Base-by-base conservation (phyloP, 2,113 vertebrate species). In the Rostratula benghalensis region DNA sequence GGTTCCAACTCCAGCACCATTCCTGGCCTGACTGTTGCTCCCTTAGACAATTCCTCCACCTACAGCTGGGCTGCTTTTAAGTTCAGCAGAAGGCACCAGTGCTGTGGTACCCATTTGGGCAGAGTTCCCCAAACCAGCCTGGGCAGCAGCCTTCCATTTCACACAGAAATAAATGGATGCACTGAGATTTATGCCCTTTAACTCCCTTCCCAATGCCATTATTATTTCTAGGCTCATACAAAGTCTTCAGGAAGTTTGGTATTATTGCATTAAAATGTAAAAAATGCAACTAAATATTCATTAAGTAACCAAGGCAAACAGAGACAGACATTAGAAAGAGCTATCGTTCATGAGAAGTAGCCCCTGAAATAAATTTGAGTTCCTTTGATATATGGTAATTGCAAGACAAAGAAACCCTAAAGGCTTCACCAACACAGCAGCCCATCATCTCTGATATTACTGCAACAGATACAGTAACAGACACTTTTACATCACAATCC, bases 401-500 rank as follows among this genome's bases (percentile, higher is more conserved):
- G 74, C 71, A 85, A 79, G 67, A 82, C 20, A 89, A 69, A 7
- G 18, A 65, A 89, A 82, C 31, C 41, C 82, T 79, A 27, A 83
- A 7, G 15, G 15, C 48, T 80, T 75, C 83, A 85, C 45, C 31
- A 76, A 57, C 86, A 41, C 65, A 90, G 63, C 25, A 88, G 57
- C 39, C 46, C 35, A 70, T 65, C 41, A 56, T 45, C 45, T 69
- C 63, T 59, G 80, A 41, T 68, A 94, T 87, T 94, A 89, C 30
- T 74, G 53, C 19, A 28, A 87, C 64, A 41, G 68, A 74, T 83
- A 80, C 65, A 73, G 46, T 88, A 92, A 93, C 8, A 11, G 77
- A 76, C 70, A 74, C 53, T 84, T 94, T 83, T 74, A 89, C 57
- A 94, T 95, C 91, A 85, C 27, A 54, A 96, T 90, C 82, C 48